Conservation (phyloP, 1,140 invertebrate species). For the Ylistrum balloti region DNA sequence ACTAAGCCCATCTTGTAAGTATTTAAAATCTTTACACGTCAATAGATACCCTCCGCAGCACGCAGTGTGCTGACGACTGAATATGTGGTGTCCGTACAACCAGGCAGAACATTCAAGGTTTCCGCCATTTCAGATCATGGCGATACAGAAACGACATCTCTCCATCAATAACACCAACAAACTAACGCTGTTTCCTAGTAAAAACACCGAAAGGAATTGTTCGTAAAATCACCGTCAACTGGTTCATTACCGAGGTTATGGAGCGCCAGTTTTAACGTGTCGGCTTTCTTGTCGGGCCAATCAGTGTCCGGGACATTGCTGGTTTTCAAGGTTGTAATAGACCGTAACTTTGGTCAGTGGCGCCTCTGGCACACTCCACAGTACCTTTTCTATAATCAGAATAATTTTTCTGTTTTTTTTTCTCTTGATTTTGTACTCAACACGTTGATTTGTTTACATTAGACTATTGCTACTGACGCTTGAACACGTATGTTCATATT, state of each 20-base stretch:
- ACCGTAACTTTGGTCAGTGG: not conserved
- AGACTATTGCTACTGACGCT: too few relatives aligned
- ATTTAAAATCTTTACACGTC: not conserved
- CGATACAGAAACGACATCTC: not conserved
- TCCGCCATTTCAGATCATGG: not conserved
- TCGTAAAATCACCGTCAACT: not conserved
- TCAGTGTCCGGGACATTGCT: not conserved
- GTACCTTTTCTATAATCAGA: too few relatives aligned
- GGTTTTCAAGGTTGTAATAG: not conserved
- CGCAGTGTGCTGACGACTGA: not conserved
- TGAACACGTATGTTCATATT: too few relatives aligned
- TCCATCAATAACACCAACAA: not conserved
- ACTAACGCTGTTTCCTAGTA: not conserved
- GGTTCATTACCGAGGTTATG: too few relatives aligned
- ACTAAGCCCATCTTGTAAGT: constrained; percentile 3
- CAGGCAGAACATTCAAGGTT: not conserved
- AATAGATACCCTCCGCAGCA: not conserved
- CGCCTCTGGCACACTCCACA: not conserved
- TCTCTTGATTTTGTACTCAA: too few relatives aligned
- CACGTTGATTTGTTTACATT: too few relatives aligned
- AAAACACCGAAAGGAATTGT: not conserved
- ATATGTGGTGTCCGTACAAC: not conserved
- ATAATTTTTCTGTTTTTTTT: too few relatives aligned
- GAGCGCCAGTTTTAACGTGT: not conserved
- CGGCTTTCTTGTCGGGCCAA: not conserved